Base-by-base conservation (phyloP, 30 jellyfish, hydroid and myxozoan species). In the Clytia hemisphaerica region DNA sequence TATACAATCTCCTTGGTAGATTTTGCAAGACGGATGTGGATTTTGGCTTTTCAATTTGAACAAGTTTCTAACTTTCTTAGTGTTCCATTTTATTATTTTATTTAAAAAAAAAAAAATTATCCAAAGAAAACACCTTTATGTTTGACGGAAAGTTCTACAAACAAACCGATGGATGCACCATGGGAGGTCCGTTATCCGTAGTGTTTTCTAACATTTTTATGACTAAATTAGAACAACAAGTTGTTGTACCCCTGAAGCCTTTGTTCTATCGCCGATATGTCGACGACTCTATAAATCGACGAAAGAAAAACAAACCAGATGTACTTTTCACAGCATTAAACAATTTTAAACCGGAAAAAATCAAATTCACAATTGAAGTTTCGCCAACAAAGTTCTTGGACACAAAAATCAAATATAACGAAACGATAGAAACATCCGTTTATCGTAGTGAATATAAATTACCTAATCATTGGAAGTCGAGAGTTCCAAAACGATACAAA, bases 281-380 rank as follows among this genome's bases (percentile, higher is more conserved):
- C 21, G 72, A 58, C 31, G 72, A 58, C 31, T 4, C 31, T 22
- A 58, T 58, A 16, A 27, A 53, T 22, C 53, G 72, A 24, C 26
- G 72, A 58, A 22, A 58, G 26, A 31, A 5, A 12, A 58, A 58
- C 31, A 24, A 58, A 14, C 5, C 4, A 7, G 18, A 58, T 58
- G 5, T 22, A 58, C 72, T 58, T 31, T 58, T 58, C 72, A 31
- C 18, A 31, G 14, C 53, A 58, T 12, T 58, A 24, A 58, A 58
- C 21, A 58, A 58, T 31, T 58, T 22, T 58, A 25, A 31, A 22
- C n/a, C n/a, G n/a, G 28, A 25, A 25, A 58, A 58, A 6, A 31
- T 58, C 72, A 31, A 58, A 58, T 58, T 58, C 31, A 58, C 72
- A 58, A 21, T 58, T 58, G 72, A 58, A 58, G 37, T 22, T 22